These are phyloP conservation scores for Scrobipalpa costella DNA, from an alignment of 2,888 invertebrate genomes.

Conservation along the genomic window DNA sequence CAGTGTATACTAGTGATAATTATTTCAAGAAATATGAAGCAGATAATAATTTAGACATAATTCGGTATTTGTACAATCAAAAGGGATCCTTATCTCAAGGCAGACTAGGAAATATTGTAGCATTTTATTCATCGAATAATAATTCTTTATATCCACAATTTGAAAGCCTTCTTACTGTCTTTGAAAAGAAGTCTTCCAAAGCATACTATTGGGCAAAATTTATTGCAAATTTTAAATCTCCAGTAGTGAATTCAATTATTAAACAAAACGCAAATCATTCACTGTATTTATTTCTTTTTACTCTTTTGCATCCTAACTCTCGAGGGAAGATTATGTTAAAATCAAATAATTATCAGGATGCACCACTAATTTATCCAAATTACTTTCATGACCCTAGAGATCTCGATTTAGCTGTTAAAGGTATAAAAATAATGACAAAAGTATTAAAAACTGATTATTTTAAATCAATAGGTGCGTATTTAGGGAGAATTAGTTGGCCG, in stretches of 20 bases:
- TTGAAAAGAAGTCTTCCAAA: too few relatives aligned
- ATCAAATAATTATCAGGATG: conserved; percentile 73
- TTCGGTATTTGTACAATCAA: conserved; percentile 27
- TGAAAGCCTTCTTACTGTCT: too few relatives aligned
- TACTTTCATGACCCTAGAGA: conserved; percentile 80
- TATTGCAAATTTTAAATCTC: background rate
- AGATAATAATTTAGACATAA: conserved; percentile 43
- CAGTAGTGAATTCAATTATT: background rate
- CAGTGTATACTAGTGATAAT: conserved; percentile 38
- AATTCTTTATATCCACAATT: too few relatives aligned
- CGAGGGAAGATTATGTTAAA: conserved; percentile 77
- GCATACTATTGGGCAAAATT: too few relatives aligned
- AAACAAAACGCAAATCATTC: background rate
- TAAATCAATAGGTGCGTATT: conserved; percentile 37
- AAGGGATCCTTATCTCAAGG: conserved; percentile 40
- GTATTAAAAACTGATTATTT: conserved; percentile 66
- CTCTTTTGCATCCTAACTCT: conserved; percentile 66
- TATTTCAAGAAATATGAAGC: conserved; percentile 38
- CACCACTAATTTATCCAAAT: conserved; percentile 81
- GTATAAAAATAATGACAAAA: conserved; percentile 49
- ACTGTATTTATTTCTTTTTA: conserved; percentile 29
- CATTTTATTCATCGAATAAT: too few relatives aligned
- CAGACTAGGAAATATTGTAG: too few relatives aligned
- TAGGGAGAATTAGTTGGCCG: conserved; percentile 46
- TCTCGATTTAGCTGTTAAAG: conserved; percentile 58